Conservation (phyloP, 2,888 invertebrate genomes). For the Xestia c-nigrum region DNA sequence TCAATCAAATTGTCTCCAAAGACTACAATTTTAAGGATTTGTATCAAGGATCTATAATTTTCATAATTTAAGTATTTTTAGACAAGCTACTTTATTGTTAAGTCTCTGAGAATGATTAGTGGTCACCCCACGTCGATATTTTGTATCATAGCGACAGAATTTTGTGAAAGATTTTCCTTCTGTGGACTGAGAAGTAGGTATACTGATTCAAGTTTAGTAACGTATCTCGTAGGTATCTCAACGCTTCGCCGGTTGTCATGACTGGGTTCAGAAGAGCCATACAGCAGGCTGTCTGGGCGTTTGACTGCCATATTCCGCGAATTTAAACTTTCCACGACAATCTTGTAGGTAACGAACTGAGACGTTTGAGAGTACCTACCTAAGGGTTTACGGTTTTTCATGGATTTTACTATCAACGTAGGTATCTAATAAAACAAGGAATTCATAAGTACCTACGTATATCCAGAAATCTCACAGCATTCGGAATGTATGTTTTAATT, state of each 20-base stretch:
- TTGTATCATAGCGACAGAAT: slow-evolving; percentile 96
- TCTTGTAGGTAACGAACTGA: slow-evolving; percentile 44
- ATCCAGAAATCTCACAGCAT: background rate
- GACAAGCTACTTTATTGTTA: slow-evolving; percentile 23
- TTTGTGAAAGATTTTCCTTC: slow-evolving; percentile 96
- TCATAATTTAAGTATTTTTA: slow-evolving; percentile 23
- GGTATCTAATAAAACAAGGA: slow-evolving; percentile 2
- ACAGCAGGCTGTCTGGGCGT: slow-evolving; percentile 3
- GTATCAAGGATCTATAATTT: background rate
- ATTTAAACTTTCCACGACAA: slow-evolving; percentile 28
- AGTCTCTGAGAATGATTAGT: slow-evolving; percentile 69
- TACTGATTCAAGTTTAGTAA: slow-evolving; percentile 7
- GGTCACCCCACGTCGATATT: slow-evolving; percentile 93
- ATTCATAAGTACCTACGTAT: background rate
- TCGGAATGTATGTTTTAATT: background rate
- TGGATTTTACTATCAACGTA: background rate
- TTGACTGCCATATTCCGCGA: slow-evolving; percentile 14
- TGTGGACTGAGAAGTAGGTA: slow-evolving; percentile 95
- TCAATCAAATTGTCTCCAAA: slow-evolving; percentile 14
- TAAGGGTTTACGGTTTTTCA: slow-evolving; percentile 2
- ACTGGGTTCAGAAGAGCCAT: slow-evolving; percentile 16
- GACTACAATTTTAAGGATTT: slow-evolving; percentile 17
- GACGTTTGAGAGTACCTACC: slow-evolving; percentile 25
- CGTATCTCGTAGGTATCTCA: background rate
- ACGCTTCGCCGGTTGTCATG: slow-evolving; percentile 8